Conservation (phyloP, 2,888 invertebrate genomes). For the Nomada ruficornis region DNA sequence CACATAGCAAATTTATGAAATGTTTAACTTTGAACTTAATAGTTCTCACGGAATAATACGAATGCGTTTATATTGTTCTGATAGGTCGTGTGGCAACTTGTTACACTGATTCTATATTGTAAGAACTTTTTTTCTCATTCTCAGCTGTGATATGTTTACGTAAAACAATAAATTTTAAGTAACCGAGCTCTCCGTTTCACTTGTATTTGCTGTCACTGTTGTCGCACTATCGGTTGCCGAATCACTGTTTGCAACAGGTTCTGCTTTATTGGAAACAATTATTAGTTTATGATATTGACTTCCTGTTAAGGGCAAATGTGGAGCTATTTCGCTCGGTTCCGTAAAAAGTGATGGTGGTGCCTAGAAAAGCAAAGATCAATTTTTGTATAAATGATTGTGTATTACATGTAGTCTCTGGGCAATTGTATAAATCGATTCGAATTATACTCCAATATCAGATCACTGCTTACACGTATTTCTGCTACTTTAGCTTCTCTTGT, state of each 20-base stretch:
- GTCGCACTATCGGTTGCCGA: background rate
- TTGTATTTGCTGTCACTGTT: conserved; percentile 12
- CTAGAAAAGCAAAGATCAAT: conserved; percentile 75
- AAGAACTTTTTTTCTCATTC: conserved; percentile 8
- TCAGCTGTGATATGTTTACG: background rate
- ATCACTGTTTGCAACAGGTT: conserved; percentile 13
- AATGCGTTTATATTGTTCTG: background rate
- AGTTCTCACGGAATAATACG: conserved; percentile 3
- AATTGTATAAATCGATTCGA: too few species aligned
- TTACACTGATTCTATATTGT: background rate
- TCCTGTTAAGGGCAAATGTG: conserved; percentile 87
- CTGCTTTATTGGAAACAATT: conserved; percentile 64
- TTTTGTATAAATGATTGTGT: background rate
- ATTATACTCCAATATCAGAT: background rate
- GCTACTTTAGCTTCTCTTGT: conserved; percentile 90
- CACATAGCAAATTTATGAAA: conserved; percentile 9
- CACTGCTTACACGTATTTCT: conserved; percentile 87
- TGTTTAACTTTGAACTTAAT: background rate
- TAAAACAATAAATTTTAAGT: conserved; percentile 47
- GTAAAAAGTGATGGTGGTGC: conserved; percentile 87
- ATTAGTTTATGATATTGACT: conserved; percentile 84
- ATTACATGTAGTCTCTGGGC: background rate
- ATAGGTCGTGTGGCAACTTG: background rate
- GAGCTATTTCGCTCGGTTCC: conserved; percentile 89
- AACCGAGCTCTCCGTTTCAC: conserved; percentile 50